Percentiles rank a stretch among this genome's conserved stretches.
phyloP scores from a whole-genome alignment of 2,797 vertebrate genomes.

The Psittacula derbiana region DNA sequence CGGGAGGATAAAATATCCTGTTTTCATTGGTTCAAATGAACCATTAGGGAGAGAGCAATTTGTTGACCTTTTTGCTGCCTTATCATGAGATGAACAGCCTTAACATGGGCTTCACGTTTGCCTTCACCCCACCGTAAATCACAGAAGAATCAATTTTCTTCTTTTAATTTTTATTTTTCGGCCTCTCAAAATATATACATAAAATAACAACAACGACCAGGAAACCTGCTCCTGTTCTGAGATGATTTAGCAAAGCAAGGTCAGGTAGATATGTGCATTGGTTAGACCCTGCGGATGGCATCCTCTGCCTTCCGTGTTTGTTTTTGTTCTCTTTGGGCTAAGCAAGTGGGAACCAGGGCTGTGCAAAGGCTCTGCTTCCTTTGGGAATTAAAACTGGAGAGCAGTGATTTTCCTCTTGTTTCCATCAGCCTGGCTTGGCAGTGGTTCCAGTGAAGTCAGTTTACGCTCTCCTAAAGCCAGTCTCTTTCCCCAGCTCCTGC shows the following conservation, averaged over 20 bases:
- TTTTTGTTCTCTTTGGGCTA: neutral
- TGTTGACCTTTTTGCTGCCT: constrained; percentile 72
- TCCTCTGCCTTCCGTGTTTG: neutral
- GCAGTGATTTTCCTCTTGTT: constrained; percentile 41
- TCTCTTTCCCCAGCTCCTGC: constrained; percentile 51
- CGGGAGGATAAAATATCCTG: constrained; percentile 61
- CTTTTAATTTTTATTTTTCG: neutral
- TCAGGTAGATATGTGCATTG: accelerated
- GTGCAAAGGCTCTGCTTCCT: neutral
- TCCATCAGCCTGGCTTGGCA: constrained; percentile 45
- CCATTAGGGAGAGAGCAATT: constrained; percentile 68
- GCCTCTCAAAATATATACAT: neutral
- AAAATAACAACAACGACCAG: neutral
- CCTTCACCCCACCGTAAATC: constrained; percentile 46
- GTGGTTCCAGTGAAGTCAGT: constrained; percentile 47
- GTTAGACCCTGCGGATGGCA: neutral
- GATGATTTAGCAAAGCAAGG: neutral
- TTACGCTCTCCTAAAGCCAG: constrained; percentile 15
- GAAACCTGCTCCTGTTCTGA: neutral
- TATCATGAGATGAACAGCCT: constrained; percentile 64
- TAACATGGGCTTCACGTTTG: constrained; percentile 58
- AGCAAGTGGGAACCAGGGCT: neutral
- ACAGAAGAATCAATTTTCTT: constrained; percentile 8
- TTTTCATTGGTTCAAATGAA: constrained; percentile 70
- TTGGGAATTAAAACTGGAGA: constrained; percentile 21